phyloP scores from a whole-genome alignment of 2,113 vertebrate species.

The Planiliza haematocheilus region DNA sequence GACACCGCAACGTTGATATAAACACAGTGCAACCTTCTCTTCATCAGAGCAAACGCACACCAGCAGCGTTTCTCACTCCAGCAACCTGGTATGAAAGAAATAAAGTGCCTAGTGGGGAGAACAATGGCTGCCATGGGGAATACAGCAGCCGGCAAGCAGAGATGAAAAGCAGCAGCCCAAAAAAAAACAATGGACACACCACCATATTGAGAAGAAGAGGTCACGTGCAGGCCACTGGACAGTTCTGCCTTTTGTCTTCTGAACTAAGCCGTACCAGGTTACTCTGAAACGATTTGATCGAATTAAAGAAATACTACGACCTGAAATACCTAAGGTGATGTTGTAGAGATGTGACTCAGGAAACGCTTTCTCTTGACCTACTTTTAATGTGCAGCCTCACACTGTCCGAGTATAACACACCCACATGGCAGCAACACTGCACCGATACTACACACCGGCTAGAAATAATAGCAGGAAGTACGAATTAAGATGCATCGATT shows the following conservation, averaged over 20 bases:
- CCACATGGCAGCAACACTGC: constrained; percentile 53
- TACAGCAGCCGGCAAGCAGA: constrained; percentile 39
- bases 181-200: constrained; percentile 61
- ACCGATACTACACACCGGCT: constrained; percentile 32
- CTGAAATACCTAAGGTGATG: neutral
- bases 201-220: constrained; percentile 53
- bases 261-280: neutral
- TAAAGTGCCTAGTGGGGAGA: constrained; percentile 24
- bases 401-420: constrained; percentile 24
- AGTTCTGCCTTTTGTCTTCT: constrained; percentile 28
- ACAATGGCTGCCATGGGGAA: constrained; percentile 63
- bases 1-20: neutral
- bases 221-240: constrained; percentile 54
- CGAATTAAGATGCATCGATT: neutral
- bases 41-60: neutral
- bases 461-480: neutral
- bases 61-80: constrained; percentile 13
- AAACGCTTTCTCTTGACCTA: constrained; percentile 53
- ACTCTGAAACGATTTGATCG: neutral
- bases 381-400: constrained; percentile 49
- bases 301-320: neutral
- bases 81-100: constrained; percentile 6
- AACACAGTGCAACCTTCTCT: neutral
- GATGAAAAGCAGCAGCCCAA: constrained; percentile 39
- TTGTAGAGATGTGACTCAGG: constrained; percentile 17